These are phyloP conservation scores for Trachemys scripta DNA, from an alignment of 2,113 vertebrate genomes.

Conservation along the genomic window DNA sequence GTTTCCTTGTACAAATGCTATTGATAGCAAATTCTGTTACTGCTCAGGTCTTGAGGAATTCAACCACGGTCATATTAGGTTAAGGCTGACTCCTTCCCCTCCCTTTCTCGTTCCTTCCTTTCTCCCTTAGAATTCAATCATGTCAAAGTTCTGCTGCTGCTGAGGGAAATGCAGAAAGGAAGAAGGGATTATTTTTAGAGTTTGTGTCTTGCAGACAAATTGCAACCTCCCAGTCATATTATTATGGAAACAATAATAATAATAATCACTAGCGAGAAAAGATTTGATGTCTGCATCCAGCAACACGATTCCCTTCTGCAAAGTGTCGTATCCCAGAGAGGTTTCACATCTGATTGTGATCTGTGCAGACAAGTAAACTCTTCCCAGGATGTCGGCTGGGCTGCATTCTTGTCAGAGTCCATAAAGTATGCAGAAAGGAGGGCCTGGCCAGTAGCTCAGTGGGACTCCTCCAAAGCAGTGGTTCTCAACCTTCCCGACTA, in stretches of 20 bases:
- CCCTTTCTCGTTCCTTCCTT: not conserved
- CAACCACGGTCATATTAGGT: not conserved
- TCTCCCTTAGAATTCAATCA: slow-evolving; percentile 3
- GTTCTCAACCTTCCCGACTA: too few species aligned
- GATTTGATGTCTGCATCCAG: not conserved
- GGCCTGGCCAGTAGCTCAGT: not conserved
- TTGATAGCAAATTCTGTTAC: not conserved
- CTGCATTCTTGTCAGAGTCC: slow-evolving; percentile 40
- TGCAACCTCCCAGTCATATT: not conserved
- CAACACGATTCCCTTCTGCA: slow-evolving; percentile 18
- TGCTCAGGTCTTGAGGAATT: not conserved
- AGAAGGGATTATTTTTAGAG: not conserved
- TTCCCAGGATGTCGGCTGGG: slow-evolving; percentile 22
- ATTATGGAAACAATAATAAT: slow-evolving; percentile 16
- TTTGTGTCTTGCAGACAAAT: not conserved
- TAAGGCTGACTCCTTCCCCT: not conserved
- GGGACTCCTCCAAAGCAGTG: not conserved
- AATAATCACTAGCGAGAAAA: not conserved
- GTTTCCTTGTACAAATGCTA: not conserved
- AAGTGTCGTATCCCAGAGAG: slow-evolving; percentile 32
- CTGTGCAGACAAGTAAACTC: slow-evolving; percentile 20
- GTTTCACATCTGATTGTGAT: not conserved
- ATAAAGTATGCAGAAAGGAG: slow-evolving; percentile 21
- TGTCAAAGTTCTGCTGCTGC: not conserved
- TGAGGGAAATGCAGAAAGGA: not conserved